A percentile compares a stretch with the other conserved stretches of the same genome.
Conservation (phyloP, 1,140 invertebrate species). For the Aricia agestis region DNA sequence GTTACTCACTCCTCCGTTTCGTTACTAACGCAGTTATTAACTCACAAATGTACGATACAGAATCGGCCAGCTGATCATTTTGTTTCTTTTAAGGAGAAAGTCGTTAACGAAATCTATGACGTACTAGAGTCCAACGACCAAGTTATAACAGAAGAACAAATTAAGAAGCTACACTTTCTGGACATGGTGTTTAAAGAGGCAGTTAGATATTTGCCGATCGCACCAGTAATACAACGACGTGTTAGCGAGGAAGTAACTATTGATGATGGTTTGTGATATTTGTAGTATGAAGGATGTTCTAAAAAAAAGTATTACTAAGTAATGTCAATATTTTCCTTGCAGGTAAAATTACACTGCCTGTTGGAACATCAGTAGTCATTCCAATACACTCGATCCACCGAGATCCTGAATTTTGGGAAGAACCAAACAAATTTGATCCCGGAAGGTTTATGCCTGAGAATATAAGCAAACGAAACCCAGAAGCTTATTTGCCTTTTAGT, state of each 20-base stretch:
- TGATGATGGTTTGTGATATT: conserved; percentile 37
- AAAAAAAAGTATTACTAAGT: neutral
- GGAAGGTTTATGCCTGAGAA: conserved; percentile 75
- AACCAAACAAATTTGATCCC: conserved; percentile 78
- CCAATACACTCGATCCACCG: conserved; percentile 77
- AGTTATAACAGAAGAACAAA: conserved; percentile 38
- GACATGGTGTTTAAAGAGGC: conserved; percentile 60
- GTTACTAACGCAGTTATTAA: too few relatives aligned
- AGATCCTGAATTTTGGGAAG: conserved; percentile 78
- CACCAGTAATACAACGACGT: conserved; percentile 50
- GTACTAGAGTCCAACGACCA: conserved; percentile 36
- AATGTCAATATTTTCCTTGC: neutral
- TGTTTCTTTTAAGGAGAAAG: conserved; percentile 42
- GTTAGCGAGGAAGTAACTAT: conserved; percentile 51
- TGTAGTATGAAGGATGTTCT: neutral
- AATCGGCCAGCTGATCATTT: too few relatives aligned
- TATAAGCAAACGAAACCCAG: conserved; percentile 46
- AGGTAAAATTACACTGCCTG: conserved; percentile 54
- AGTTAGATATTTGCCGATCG: conserved; percentile 47
- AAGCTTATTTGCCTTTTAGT: conserved; percentile 64
- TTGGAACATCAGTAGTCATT: conserved; percentile 60
- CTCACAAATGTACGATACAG: too few relatives aligned
- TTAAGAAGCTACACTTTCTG: conserved; percentile 44
- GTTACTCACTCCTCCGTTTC: too few relatives aligned
- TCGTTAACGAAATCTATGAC: conserved; percentile 50